These are phyloP conservation scores for Alosa sapidissima DNA, from an alignment of 2,797 vertebrate species.

Conservation along the genomic window DNA sequence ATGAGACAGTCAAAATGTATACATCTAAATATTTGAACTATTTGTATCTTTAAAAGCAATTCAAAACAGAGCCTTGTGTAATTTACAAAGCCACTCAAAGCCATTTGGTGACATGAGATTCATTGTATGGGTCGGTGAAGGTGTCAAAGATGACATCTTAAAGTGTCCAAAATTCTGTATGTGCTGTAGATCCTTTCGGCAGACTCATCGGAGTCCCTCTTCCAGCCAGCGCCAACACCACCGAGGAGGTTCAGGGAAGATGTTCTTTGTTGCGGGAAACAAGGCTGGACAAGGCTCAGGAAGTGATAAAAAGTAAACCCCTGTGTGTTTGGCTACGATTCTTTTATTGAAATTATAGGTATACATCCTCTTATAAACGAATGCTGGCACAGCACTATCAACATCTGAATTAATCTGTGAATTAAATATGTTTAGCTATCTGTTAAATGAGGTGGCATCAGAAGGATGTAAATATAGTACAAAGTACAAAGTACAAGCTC, in stretches of 20 bases:
- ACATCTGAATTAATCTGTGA: background rate
- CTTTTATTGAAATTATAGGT: background rate
- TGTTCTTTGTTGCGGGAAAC: slow-evolving; percentile 93
- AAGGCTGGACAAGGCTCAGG: slow-evolving; percentile 77
- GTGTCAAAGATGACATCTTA: background rate
- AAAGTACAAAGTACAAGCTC: background rate
- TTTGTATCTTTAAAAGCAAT: background rate
- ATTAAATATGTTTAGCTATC: background rate
- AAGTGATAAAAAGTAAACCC: slow-evolving; percentile 85
- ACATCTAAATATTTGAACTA: background rate
- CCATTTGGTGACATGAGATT: no score
- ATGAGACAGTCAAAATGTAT: no score
- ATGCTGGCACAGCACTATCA: background rate
- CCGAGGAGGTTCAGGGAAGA: slow-evolving; percentile 78
- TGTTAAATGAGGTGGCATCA: background rate
- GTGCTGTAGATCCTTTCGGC: slow-evolving; percentile 79
- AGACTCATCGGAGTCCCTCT: slow-evolving; percentile 66
- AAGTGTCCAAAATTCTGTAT: slow-evolving; percentile 21
- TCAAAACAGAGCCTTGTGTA: no score
- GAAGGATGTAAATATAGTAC: background rate
- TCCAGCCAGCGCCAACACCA: slow-evolving; percentile 62
- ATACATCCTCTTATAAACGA: background rate
- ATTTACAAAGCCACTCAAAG: no score
- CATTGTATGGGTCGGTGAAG: background rate
- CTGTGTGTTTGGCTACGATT: background rate